Evolutionary conservation across 2,888 invertebrate genomes (phyloP).

Genomic region (Cantharis lateralis): DNA sequence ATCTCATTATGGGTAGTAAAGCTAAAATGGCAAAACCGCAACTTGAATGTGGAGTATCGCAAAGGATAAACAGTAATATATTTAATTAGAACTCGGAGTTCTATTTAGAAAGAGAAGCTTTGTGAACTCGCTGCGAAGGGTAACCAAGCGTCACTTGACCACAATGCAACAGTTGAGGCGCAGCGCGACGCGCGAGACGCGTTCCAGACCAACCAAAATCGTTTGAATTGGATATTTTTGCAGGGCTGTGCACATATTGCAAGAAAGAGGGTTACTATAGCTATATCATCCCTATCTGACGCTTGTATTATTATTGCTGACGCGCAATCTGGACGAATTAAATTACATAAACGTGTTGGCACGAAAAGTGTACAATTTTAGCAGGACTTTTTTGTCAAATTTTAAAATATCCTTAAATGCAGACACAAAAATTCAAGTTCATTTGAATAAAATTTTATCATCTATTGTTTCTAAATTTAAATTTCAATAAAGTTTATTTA

Average conservation of each 20-base stretch:
- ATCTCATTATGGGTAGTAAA: slow-evolving; percentile 28
- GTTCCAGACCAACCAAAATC: slow-evolving; percentile 45
- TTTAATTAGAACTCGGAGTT: slow-evolving; percentile 35
- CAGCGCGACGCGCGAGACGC: slow-evolving; percentile 40
- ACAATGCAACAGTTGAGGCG: slow-evolving; percentile 47
- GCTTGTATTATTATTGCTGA: slow-evolving; percentile 48
- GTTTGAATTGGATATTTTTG: slow-evolving; percentile 46
- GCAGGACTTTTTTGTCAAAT: neutral
- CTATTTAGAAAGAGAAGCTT: slow-evolving; percentile 32
- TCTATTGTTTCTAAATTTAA: neutral
- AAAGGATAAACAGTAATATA: slow-evolving; percentile 22
- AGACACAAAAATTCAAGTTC: neutral
- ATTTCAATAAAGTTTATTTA: neutral
- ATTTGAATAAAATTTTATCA: neutral
- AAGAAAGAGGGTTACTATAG: slow-evolving; percentile 46
- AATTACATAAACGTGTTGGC: slow-evolving; percentile 47
- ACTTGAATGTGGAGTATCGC: slow-evolving; percentile 7
- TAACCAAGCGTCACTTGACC: slow-evolving; percentile 43
- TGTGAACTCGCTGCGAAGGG: slow-evolving; percentile 34
- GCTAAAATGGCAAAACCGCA: slow-evolving; percentile 18
- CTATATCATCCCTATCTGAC: slow-evolving; percentile 50
- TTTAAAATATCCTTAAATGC: neutral
- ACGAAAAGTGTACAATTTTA: slow-evolving; percentile 40
- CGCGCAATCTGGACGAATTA: slow-evolving; percentile 48
- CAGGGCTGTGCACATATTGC: slow-evolving; percentile 47